Conservation (phyloP, 1,140 invertebrate species). For the Psix sp. region DNA sequence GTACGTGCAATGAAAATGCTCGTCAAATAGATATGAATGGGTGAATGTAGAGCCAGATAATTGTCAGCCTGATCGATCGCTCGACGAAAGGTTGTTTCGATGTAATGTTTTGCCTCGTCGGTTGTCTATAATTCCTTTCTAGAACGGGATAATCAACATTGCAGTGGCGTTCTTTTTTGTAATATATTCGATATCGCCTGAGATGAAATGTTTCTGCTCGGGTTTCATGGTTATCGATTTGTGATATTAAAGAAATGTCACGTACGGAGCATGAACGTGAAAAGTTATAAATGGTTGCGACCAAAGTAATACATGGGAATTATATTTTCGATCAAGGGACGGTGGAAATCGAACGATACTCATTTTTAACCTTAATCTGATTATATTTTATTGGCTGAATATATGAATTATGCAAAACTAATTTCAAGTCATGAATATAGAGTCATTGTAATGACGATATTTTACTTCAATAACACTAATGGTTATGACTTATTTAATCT, state of each 20-base stretch:
- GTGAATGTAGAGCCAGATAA: slow-evolving; percentile 18
- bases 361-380: too few relatives aligned
- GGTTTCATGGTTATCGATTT: slow-evolving; percentile 19
- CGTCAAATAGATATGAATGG: slow-evolving; percentile 34
- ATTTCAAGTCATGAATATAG: too few relatives aligned
- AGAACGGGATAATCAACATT: slow-evolving; percentile 11
- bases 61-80: slow-evolving; percentile 20
- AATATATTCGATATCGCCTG: slow-evolving; percentile 4
- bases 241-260: slow-evolving; percentile 19
- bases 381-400: too few relatives aligned
- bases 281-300: slow-evolving; percentile 3
- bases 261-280: background rate
- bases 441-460: too few relatives aligned
- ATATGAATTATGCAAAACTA: too few relatives aligned
- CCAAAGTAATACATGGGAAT: background rate
- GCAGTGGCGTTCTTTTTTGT: background rate
- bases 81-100: slow-evolving; percentile 19
- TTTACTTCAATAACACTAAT: too few relatives aligned
- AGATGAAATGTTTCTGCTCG: slow-evolving; percentile 15
- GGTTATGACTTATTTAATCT: too few relatives aligned
- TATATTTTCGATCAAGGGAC: slow-evolving; percentile 1
- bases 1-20: slow-evolving; percentile 15
- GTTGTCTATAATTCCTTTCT: slow-evolving; percentile 8
- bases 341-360: too few relatives aligned
- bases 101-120: slow-evolving; percentile 7